Evolutionary conservation across 2,113 vertebrate species (phyloP), one percentile per base, ranked within the genome.

Genomic region (Brachyhypopomus occidentalis): DNA sequence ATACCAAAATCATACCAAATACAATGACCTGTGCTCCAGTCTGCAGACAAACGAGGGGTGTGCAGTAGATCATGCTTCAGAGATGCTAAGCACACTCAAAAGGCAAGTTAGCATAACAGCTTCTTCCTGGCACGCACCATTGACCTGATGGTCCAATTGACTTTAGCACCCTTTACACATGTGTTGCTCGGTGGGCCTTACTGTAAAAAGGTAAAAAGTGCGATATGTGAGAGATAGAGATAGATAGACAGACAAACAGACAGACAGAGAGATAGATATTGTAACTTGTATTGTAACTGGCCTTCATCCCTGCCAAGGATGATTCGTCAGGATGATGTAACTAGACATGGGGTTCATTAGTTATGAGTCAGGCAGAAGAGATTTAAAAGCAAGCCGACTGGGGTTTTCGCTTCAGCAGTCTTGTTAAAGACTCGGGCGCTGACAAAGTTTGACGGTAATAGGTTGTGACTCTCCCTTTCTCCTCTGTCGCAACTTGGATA

Each of bases 281-380:
- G 1, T 3, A 30, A 3, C 30, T 30, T 11, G 12, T 75, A 52
- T 58, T 76, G 63, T 72, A 41, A 62, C 77, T 67, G 14, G 45
- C 45, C 11, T 52, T 58, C 36, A 67, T 69, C 52, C 52, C 16
- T 62, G 9, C 52, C 38, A 71, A 70, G 8, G n/a, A 4, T 34
- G 64, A 79, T 71, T 85, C 22, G 45, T 38, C 41, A 82, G n/a
- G n/a, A n/a, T 71, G 71, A 79, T 82, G 67, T 82, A 82, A 73
- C 75, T 69, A 58, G 69, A 71, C 77, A 81, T 67, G 79, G 78
- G 78, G 30, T 73, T 82, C 71, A 64, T 81, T 82, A 75, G 70
- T 82, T 58, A 75, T 71, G 74, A 81, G 63, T 82, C 70, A 82
- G 69, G 60, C 48, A 62, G 75, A 58, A 52, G 66, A 16, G 52